Conservation (phyloP, 2,113 vertebrate genomes). For the Alectura lathami region DNA sequence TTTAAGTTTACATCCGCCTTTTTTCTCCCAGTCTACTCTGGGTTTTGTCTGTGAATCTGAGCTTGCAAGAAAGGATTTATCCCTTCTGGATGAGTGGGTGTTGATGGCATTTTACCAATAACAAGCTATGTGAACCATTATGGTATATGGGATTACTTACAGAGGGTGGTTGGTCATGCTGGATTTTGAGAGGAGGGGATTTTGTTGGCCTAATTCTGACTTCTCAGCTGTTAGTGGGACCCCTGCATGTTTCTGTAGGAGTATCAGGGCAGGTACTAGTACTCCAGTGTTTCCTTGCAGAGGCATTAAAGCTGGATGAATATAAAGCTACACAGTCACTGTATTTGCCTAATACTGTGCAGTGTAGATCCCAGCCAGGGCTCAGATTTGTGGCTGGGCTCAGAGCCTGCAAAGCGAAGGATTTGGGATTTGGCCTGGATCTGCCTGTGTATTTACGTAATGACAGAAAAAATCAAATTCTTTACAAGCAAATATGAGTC, state of each 20-base stretch:
- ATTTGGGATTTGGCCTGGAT: constrained; percentile 19
- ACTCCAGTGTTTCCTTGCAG: not conserved
- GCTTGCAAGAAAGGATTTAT: not conserved
- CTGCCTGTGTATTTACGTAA: constrained; percentile 15
- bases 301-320: accelerated
- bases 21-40: not conserved
- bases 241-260: not conserved
- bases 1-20: not conserved
- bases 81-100: not conserved
- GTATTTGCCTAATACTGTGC: not conserved
- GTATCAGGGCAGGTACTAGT: not conserved
- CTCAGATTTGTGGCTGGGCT: not conserved
- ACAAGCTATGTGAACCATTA: not conserved
- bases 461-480: constrained; percentile 58
- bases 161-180: not conserved
- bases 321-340: not conserved
- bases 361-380: not conserved
- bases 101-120: not conserved
- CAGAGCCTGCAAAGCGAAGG: not conserved
- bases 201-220: not conserved
- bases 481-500: constrained; percentile 54
- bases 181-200: not conserved
- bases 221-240: not conserved
- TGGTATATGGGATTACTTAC: not conserved
- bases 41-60: not conserved